Evolutionary conservation across 2,113 vertebrate species (phyloP).

Genomic region (Corythornis vintsioides): DNA sequence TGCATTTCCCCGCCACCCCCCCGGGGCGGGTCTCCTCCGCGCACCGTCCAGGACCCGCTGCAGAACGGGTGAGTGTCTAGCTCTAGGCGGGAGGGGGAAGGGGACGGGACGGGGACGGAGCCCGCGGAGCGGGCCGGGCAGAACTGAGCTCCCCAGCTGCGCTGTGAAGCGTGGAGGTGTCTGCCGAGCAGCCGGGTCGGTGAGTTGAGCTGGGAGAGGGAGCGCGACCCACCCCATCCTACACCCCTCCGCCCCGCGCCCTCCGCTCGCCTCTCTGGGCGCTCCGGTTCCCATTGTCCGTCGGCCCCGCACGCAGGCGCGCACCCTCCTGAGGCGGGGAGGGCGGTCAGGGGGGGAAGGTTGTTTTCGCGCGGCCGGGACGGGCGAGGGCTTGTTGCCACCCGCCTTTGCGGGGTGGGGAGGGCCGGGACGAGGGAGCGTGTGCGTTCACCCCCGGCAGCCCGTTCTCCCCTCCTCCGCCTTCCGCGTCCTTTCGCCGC

Average conservation of each 20-base stretch:
- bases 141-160: neutral
- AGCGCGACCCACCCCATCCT: no score
- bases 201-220: neutral
- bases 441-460: neutral
- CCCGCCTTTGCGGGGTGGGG: neutral
- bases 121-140: no score
- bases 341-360: neutral
- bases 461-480: neutral
- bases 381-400: neutral
- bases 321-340: neutral
- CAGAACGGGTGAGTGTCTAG: conserved; percentile 31
- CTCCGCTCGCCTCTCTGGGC: neutral
- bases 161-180: neutral
- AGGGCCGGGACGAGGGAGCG: neutral
- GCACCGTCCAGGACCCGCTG: neutral
- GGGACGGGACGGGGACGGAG: no score
- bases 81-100: neutral
- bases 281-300: neutral
- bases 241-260: no score
- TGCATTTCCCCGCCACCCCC: neutral
- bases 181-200: neutral
- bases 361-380: neutral
- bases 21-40: neutral
- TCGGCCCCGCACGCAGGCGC: neutral
- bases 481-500: no score